Evolutionary conservation across 2,113 vertebrate species (phyloP).

Genomic region (Phocoena sinus): DNA sequence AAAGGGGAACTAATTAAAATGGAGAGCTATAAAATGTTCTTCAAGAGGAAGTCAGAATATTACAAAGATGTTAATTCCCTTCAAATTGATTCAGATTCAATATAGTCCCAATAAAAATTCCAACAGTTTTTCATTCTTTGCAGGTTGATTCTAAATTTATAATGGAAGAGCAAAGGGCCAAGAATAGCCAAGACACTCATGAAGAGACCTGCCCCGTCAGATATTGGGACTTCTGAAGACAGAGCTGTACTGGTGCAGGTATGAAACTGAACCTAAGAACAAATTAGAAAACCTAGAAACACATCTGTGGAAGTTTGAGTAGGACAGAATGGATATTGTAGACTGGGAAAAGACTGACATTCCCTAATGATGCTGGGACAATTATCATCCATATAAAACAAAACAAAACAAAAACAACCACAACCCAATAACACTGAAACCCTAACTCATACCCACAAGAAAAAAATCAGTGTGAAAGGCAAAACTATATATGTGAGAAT

Average conservation of each 20-base stretch:
- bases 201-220: background rate
- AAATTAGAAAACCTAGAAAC: background rate
- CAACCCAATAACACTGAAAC: background rate
- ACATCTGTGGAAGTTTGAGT: background rate
- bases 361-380: background rate
- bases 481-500: background rate
- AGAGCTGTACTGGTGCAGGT: background rate
- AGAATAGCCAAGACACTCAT: background rate
- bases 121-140: background rate
- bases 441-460: background rate
- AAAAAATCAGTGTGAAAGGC: background rate
- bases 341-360: background rate
- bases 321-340: background rate
- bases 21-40: background rate
- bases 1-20: background rate
- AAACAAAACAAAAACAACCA: background rate
- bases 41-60: background rate
- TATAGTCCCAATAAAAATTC: background rate
- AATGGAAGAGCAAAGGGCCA: background rate
- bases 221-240: background rate
- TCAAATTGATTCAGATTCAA: background rate
- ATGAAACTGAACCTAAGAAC: background rate
- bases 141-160: slow-evolving; percentile 5
- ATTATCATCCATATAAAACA: background rate
- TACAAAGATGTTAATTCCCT: background rate